These are phyloP conservation scores for Lophotriccus pileatus DNA, from an alignment of 2,797 vertebrate genomes.

Conservation along the genomic window DNA sequence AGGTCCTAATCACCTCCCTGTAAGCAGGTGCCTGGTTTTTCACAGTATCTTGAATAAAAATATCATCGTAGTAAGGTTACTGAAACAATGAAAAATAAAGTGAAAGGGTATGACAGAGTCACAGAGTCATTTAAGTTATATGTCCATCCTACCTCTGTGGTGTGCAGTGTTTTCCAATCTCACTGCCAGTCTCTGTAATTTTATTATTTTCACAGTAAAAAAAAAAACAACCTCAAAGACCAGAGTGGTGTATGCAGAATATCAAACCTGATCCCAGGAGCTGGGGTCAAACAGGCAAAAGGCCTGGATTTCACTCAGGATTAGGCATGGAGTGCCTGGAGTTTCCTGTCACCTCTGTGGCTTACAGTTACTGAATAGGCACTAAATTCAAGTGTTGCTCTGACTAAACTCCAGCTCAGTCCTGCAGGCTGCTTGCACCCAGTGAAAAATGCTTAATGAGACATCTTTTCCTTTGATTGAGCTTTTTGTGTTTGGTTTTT, in stretches of 20 bases:
- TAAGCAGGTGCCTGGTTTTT: neutral
- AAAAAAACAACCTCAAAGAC: neutral
- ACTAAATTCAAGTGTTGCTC: neutral
- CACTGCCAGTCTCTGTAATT: neutral
- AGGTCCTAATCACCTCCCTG: neutral
- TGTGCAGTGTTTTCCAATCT: neutral
- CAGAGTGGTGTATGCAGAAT: neutral
- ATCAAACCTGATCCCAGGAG: neutral
- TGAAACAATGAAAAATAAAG: neutral
- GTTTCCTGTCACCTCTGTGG: neutral
- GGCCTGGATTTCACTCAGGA: neutral
- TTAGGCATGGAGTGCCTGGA: neutral
- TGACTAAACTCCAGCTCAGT: neutral
- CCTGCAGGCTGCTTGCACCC: neutral
- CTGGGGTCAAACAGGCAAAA: neutral
- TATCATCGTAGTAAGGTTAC: neutral
- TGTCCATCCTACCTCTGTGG: neutral
- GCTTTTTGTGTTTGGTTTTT: neutral
- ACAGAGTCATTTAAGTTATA: neutral
- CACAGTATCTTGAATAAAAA: rapidly evolving
- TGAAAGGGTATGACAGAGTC: neutral
- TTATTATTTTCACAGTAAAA: neutral
- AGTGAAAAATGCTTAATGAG: neutral
- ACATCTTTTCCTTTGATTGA: neutral
- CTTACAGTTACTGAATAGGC: neutral